A percentile compares a stretch with the other conserved stretches of the same genome.
Evolutionary conservation across 2,888 invertebrate species (phyloP).

Genomic region (Heteropelma amictum): DNA sequence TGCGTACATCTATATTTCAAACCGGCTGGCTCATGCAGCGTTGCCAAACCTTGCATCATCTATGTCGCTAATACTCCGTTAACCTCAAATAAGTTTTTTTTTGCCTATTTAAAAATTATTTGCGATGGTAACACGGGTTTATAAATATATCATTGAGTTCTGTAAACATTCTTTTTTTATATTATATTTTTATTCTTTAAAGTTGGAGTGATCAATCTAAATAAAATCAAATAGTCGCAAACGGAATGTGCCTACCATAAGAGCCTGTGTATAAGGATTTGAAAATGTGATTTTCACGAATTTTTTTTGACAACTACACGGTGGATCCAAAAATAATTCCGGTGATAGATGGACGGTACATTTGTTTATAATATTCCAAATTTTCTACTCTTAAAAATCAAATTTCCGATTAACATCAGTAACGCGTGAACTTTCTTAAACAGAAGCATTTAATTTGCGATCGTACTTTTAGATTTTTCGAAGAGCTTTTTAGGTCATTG

Average conservation of each 20-base stretch:
- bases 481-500: too few relatives aligned
- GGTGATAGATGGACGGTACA: neutral
- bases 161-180: neutral
- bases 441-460: too few relatives aligned
- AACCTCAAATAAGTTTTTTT: neutral
- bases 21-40: neutral
- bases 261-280: too few relatives aligned
- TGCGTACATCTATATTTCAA: neutral
- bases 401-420: too few relatives aligned
- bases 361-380: neutral
- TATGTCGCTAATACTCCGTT: neutral
- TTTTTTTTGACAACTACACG: conserved; percentile 3
- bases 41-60: neutral
- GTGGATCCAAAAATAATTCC: neutral
- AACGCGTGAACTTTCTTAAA: too few relatives aligned
- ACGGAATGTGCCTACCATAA: neutral
- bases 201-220: neutral
- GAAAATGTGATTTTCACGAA: too few relatives aligned
- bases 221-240: neutral
- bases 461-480: too few relatives aligned
- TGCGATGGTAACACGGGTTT: neutral
- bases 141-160: neutral
- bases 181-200: neutral
- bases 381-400: too few relatives aligned
- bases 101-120: neutral